Evolutionary conservation across 1,140 invertebrate species (phyloP).

Genomic region (Pomacea maculata): DNA sequence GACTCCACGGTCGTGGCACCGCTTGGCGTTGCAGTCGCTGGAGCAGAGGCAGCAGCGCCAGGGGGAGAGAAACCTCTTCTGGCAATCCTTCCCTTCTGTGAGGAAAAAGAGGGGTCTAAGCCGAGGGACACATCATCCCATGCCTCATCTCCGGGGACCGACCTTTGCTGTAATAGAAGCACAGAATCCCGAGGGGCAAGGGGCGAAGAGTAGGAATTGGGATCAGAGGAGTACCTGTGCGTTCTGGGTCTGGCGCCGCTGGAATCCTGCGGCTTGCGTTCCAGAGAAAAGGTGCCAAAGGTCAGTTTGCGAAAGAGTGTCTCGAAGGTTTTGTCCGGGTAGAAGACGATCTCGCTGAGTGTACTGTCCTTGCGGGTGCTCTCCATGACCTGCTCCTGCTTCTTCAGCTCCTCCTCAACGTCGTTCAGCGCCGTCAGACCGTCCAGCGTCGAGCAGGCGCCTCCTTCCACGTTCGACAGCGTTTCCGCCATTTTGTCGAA

Average conservation of each 20-base stretch:
- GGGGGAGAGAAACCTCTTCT: slow-evolving; percentile 9
- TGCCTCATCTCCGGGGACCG: too few relatives aligned
- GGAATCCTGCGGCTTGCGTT: neutral
- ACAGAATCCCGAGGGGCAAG: neutral
- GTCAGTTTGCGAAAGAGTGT: neutral
- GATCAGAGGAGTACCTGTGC: slow-evolving; percentile 12
- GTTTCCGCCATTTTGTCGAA: slow-evolving; percentile 2
- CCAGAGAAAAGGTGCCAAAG: neutral
- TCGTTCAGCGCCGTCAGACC: slow-evolving; percentile 11
- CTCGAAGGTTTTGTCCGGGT: slow-evolving; percentile 1
- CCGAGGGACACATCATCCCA: too few relatives aligned
- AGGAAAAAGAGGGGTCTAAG: too few relatives aligned
- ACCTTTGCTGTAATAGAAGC: too few relatives aligned
- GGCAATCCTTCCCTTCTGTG: too few relatives aligned
- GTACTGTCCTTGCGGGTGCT: slow-evolving; percentile 8
- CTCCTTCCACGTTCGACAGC: neutral
- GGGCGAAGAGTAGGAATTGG: neutral
- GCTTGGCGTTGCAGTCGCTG: neutral
- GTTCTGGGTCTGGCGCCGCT: slow-evolving; percentile 2
- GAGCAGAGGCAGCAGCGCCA: slow-evolving; percentile 5
- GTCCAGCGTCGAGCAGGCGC: slow-evolving; percentile 1
- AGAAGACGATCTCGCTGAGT: neutral
- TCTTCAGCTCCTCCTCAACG: slow-evolving; percentile 7
- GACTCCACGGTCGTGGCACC: neutral
- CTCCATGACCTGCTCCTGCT: slow-evolving; percentile 10